A percentile compares a stretch with the other conserved stretches of the same genome.
Conservation (phyloP, 1,140 invertebrate genomes). For the Arctopsyche grandis region DNA sequence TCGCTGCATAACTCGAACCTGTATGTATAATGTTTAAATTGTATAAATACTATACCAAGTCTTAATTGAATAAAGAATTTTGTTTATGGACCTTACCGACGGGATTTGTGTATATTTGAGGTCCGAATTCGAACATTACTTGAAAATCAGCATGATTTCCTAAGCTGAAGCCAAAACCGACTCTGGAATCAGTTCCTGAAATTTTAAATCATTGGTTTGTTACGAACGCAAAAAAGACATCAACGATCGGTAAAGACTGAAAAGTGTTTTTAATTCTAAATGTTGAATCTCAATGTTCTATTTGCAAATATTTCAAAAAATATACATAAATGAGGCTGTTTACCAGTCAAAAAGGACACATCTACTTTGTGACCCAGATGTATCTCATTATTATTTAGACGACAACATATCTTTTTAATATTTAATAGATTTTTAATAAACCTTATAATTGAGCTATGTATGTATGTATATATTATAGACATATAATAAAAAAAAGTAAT, state of each 20-base stretch:
- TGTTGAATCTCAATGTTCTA: no score
- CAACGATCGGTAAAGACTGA: constrained; percentile 14
- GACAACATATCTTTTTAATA: no score
- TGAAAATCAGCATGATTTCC: constrained; percentile 85
- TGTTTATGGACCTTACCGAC: constrained; percentile 61
- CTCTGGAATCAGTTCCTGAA: constrained; percentile 80
- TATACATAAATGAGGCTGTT: no score
- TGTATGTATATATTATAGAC: no score
- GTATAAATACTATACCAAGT: background rate
- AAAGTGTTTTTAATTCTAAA: background rate
- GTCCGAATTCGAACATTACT: constrained; percentile 79
- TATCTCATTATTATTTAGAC: no score
- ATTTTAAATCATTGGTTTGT: constrained; percentile 3
- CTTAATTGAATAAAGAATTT: background rate
- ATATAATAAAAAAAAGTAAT: no score
- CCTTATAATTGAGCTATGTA: no score
- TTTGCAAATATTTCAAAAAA: no score
- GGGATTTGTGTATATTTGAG: constrained; percentile 75
- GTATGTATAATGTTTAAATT: constrained; percentile 12
- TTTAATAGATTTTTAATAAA: no score
- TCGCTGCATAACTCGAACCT: constrained; percentile 46
- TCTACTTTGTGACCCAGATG: no score
- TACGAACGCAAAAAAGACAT: no score
- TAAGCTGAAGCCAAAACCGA: constrained; percentile 81
- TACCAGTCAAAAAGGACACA: no score